phyloP scores from a whole-genome alignment of 2,888 invertebrate species.

The Coleophora flavipennella region DNA sequence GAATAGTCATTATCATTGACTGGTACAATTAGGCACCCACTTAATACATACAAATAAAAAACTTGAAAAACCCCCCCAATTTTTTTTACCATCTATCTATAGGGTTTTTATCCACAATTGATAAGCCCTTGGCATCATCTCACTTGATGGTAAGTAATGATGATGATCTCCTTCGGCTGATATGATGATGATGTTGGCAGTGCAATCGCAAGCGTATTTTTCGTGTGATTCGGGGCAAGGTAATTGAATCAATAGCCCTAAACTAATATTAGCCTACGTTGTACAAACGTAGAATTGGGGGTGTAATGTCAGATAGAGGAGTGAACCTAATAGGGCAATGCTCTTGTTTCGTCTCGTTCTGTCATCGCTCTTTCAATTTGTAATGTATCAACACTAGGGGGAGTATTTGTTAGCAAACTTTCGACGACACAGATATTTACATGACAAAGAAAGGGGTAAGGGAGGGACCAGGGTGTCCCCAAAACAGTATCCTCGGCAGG shows the following conservation, averaged over 20 bases:
- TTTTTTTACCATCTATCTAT: too few species aligned
- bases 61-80: too few species aligned
- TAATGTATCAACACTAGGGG: slow-evolving; percentile 53
- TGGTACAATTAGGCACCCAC: too few species aligned
- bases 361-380: slow-evolving; percentile 60
- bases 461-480: slow-evolving; percentile 45
- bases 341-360: slow-evolving; percentile 38
- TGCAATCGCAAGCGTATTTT: slow-evolving; percentile 25
- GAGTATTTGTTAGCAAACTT: slow-evolving; percentile 58
- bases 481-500: slow-evolving; percentile 54
- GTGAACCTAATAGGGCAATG: slow-evolving; percentile 15
- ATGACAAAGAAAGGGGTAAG: slow-evolving; percentile 61
- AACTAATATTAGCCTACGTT: slow-evolving; percentile 53
- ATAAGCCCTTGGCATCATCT: too few species aligned
- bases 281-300: slow-evolving; percentile 43
- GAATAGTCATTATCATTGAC: too few species aligned
- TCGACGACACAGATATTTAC: slow-evolving; percentile 53
- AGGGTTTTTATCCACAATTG: too few species aligned
- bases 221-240: slow-evolving; percentile 34
- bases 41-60: too few species aligned
- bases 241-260: slow-evolving; percentile 62
- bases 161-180: too few species aligned
- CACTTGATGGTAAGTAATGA: too few species aligned
- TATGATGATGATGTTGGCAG: too few species aligned
- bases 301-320: slow-evolving; percentile 35